Conservation (phyloP, 2,113 vertebrate genomes). For the Aviceda subcristata region DNA sequence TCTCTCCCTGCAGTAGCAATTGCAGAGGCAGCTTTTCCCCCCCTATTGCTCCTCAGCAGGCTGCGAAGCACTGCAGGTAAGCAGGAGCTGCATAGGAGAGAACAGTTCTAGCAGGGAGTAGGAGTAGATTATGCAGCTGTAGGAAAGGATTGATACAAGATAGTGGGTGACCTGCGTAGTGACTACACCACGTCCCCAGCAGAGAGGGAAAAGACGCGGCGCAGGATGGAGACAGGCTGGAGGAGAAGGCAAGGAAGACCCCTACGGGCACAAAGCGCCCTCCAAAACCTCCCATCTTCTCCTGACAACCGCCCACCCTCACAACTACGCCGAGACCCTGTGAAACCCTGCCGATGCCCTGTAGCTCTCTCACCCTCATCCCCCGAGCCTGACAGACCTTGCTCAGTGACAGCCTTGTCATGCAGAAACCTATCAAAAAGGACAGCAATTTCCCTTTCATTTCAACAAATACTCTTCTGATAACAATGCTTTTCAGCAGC, state of each 20-base stretch:
- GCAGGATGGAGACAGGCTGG: neutral
- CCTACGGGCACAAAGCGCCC: neutral
- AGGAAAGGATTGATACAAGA: slow-evolving; percentile 5
- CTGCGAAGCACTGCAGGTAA: slow-evolving; percentile 30
- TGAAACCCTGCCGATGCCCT: neutral
- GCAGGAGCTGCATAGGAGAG: neutral
- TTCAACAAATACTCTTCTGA: neutral
- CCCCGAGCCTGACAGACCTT: neutral
- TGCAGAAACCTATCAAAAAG: neutral
- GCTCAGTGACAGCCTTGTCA: neutral
- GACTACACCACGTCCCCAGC: neutral
- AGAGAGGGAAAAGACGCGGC: neutral
- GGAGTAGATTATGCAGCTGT: slow-evolving; percentile 50
- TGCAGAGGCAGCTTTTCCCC: neutral
- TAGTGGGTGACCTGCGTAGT: slow-evolving; percentile 11
- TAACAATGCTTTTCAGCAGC: slow-evolving; percentile 9
- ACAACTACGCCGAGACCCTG: neutral
- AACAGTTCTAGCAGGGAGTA: slow-evolving; percentile 43
- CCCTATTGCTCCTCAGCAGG: neutral
- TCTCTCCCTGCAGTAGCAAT: neutral
- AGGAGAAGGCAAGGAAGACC: neutral
- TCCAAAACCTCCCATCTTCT: neutral
- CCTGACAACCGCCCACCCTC: neutral
- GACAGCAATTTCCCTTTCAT: neutral
- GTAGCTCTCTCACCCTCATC: neutral